Evolutionary conservation across 2,888 invertebrate genomes (phyloP).

Genomic region (Lycophotia porphyrea): DNA sequence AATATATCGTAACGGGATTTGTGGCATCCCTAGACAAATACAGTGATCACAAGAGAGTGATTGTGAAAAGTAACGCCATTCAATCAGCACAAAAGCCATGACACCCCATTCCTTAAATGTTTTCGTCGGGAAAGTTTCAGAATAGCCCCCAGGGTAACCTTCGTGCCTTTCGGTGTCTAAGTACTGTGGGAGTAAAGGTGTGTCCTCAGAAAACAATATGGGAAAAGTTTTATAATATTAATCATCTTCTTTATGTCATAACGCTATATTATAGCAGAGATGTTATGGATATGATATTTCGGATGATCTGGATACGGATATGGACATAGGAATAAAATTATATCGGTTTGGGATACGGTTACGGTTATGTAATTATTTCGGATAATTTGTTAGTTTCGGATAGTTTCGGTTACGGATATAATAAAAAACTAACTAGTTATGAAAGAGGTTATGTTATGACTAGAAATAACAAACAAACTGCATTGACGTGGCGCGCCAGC

Average conservation of each 20-base stretch:
- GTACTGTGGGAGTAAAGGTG: conserved; percentile 37
- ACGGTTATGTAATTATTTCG: no score
- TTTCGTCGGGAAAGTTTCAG: conserved; percentile 76
- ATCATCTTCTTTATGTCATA: neutral
- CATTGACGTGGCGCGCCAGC: no score
- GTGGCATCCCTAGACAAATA: conserved; percentile 49
- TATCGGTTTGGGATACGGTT: no score
- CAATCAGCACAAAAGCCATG: conserved; percentile 70
- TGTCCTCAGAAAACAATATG: conserved; percentile 5
- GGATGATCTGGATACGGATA: no score
- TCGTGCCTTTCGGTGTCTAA: conserved; percentile 27
- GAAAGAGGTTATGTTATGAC: no score
- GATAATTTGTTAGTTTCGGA: no score
- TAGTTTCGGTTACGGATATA: no score
- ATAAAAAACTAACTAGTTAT: no score
- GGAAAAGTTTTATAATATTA: neutral
- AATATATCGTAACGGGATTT: conserved; percentile 1
- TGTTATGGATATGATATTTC: no score
- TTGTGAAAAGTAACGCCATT: conserved; percentile 66
- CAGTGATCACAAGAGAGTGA: conserved; percentile 54
- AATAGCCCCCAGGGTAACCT: conserved; percentile 63
- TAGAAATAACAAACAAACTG: no score
- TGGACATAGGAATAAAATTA: no score
- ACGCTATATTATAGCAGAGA: neutral
- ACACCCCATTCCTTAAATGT: conserved; percentile 70